Percentiles rank a stretch among this genome's conserved stretches.
Evolutionary conservation across 2,113 vertebrate species (phyloP).

Genomic region (Petrocephalus microphthalmus): DNA sequence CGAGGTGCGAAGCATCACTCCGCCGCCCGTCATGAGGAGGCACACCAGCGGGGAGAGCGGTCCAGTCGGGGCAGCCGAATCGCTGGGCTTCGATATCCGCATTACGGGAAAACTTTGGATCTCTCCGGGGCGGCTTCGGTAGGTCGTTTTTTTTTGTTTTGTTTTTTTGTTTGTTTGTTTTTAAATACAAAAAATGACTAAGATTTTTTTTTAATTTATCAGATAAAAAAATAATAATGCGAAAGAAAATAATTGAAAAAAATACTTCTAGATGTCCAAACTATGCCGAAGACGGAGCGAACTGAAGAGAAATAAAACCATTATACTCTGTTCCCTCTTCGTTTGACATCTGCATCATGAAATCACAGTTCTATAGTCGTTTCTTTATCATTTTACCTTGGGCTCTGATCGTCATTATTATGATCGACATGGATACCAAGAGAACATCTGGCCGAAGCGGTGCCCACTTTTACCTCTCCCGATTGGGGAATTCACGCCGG

Average conservation of each 20-base stretch:
- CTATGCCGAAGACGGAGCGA: slow-evolving; percentile 8
- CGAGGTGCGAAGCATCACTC: slow-evolving; percentile 32
- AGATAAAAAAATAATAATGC: too few relatives aligned
- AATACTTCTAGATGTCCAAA: neutral
- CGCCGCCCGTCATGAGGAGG: slow-evolving; percentile 34
- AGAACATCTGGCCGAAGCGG: slow-evolving; percentile 58
- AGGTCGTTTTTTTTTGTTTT: neutral
- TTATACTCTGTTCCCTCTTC: neutral
- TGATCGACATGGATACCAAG: slow-evolving; percentile 81
- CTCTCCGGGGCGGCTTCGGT: neutral
- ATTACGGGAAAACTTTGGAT: slow-evolving; percentile 17
- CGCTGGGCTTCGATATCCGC: slow-evolving; percentile 19
- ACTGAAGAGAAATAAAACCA: neutral
- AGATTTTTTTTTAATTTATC: neutral
- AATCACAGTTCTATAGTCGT: slow-evolving; percentile 76
- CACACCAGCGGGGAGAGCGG: slow-evolving; percentile 28
- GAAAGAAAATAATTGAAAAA: too few relatives aligned
- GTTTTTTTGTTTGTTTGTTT: neutral
- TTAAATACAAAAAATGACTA: neutral
- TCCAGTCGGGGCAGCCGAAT: slow-evolving; percentile 42
- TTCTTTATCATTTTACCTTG: slow-evolving; percentile 86
- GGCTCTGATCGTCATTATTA: slow-evolving; percentile 84
- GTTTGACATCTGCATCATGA: slow-evolving; percentile 63
- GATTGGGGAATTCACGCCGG: slow-evolving; percentile 42
- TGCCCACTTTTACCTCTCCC: slow-evolving; percentile 40